Evolutionary conservation across 1,140 invertebrate genomes (phyloP).

Genomic region (Gryllus bimaculatus): DNA sequence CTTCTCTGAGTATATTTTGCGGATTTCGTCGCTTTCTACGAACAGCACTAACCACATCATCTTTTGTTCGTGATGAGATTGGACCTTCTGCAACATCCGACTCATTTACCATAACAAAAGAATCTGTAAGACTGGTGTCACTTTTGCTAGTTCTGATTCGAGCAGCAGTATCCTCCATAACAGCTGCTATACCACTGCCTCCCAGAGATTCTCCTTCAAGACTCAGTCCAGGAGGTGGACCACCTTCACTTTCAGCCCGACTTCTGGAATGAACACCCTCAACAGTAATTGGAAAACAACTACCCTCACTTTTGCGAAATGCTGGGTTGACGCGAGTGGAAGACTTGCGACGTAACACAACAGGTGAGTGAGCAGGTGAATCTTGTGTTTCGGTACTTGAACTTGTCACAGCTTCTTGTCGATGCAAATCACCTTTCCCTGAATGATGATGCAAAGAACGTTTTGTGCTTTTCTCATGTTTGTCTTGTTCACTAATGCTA

Average conservation of each 20-base stretch:
- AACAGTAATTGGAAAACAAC: slow-evolving; percentile 21
- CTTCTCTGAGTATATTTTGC: slow-evolving; percentile 51
- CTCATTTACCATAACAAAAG: slow-evolving; percentile 73
- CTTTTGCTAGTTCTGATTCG: slow-evolving; percentile 71
- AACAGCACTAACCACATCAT: slow-evolving; percentile 15
- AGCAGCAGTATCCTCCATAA: slow-evolving; percentile 31
- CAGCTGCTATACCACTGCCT: slow-evolving; percentile 26
- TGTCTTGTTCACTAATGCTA: neutral
- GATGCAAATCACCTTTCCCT: slow-evolving; percentile 15
- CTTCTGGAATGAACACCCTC: slow-evolving; percentile 19
- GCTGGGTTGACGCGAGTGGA: slow-evolving; percentile 49
- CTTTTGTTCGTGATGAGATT: slow-evolving; percentile 27
- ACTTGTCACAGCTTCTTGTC: slow-evolving; percentile 13
- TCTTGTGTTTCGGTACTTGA: slow-evolving; percentile 16
- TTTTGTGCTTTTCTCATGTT: neutral
- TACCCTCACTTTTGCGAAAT: slow-evolving; percentile 58
- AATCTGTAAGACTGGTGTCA: slow-evolving; percentile 82
- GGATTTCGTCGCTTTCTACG: slow-evolving; percentile 37
- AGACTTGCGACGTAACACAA: slow-evolving; percentile 48
- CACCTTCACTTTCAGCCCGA: slow-evolving; percentile 37
- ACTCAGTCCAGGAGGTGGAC: slow-evolving; percentile 25
- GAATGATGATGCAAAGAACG: slow-evolving; percentile 7
- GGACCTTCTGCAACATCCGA: slow-evolving; percentile 29
- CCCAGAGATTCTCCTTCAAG: slow-evolving; percentile 32
- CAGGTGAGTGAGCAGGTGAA: slow-evolving; percentile 27